phyloP scores from a whole-genome alignment of 2,888 invertebrate species.

The Cephus runcator region DNA sequence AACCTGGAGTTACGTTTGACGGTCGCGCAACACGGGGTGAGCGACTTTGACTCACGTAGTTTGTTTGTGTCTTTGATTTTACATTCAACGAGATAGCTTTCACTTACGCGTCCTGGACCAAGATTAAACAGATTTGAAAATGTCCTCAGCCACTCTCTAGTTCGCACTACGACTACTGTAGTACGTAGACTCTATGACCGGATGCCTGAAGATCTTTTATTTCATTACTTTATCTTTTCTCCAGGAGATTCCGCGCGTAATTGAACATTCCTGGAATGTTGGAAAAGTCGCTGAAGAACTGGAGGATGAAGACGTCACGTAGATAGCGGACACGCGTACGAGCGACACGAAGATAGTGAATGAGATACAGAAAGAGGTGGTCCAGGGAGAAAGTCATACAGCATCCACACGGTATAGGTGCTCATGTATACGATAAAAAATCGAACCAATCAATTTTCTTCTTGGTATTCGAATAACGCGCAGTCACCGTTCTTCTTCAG shows the following conservation, averaged over 20 bases:
- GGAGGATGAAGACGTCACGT: background rate
- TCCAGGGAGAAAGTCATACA: background rate
- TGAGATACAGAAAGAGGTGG: background rate
- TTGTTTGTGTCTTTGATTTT: conserved; percentile 65
- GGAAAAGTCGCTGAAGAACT: background rate
- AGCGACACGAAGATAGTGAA: background rate
- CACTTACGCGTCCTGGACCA: conserved; percentile 60
- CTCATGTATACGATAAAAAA: background rate
- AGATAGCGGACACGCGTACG: background rate
- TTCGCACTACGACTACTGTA: background rate
- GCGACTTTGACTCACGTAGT: conserved; percentile 50
- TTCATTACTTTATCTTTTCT: background rate
- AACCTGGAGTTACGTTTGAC: conserved; percentile 14
- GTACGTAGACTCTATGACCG: background rate
- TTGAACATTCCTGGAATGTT: background rate
- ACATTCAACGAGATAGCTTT: conserved; percentile 64
- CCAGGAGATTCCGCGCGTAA: background rate
- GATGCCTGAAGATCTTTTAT: background rate
- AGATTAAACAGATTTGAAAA: conserved; percentile 66
- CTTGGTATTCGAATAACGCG: background rate
- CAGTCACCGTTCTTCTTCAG: conserved; percentile 10
- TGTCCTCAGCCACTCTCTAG: conserved; percentile 38
- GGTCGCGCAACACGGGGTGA: conserved; percentile 27
- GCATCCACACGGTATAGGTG: background rate
- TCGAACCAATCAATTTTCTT: background rate